phyloP scores from a whole-genome alignment of 2,113 vertebrate species.

The Ascaphus truei region DNA sequence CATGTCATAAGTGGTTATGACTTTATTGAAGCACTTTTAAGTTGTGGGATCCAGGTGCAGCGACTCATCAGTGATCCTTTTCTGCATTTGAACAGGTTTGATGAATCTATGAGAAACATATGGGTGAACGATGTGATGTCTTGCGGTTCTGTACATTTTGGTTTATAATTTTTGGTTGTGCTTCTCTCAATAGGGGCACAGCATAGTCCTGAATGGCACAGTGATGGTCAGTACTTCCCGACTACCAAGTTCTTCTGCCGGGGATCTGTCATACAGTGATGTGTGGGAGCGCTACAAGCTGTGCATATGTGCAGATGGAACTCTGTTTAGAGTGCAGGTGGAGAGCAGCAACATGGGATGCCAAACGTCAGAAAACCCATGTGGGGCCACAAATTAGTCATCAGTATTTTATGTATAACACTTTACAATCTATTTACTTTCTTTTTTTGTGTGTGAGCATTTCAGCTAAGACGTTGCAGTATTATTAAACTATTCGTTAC shows the following conservation, averaged over 20 bases:
- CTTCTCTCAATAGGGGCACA: conserved; percentile 74
- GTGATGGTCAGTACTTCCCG: conserved; percentile 84
- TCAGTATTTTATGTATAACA: not conserved
- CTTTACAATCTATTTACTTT: not conserved
- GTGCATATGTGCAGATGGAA: conserved; percentile 92
- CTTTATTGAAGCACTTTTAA: too few relatives aligned
- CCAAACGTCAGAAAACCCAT: conserved; percentile 85
- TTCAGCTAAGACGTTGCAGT: not conserved
- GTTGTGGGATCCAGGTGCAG: too few relatives aligned
- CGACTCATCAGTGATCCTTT: too few relatives aligned
- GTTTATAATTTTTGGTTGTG: too few relatives aligned
- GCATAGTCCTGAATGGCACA: conserved; percentile 88
- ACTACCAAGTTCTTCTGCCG: conserved; percentile 73
- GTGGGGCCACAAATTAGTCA: conserved; percentile 64
- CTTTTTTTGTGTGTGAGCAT: conserved; percentile 4
- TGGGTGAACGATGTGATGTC: too few relatives aligned
- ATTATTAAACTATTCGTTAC: not conserved
- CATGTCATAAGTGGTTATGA: too few relatives aligned
- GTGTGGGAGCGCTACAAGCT: conserved; percentile 90
- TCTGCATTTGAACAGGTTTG: too few relatives aligned
- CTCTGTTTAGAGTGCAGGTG: conserved; percentile 88
- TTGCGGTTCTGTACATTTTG: too few relatives aligned
- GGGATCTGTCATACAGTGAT: conserved; percentile 65
- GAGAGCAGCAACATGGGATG: conserved; percentile 89
- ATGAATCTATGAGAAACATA: too few relatives aligned